These are phyloP conservation scores for Apodemia hepburni DNA, from an alignment of 2,888 invertebrate genomes.

Conservation along the genomic window DNA sequence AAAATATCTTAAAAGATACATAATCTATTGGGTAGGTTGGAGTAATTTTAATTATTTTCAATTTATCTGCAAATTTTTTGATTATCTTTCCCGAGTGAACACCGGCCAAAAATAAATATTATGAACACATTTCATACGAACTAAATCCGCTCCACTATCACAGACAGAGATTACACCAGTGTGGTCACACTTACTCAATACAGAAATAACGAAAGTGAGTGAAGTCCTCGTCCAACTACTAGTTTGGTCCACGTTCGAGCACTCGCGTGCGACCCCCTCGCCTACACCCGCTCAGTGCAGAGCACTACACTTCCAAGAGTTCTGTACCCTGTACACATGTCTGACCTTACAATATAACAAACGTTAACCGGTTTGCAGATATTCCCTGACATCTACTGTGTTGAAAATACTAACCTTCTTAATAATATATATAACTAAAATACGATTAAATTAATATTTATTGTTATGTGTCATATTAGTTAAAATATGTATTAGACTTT, in stretches of 20 bases:
- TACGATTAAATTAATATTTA: too few relatives aligned
- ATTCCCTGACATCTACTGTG: neutral
- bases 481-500: too few relatives aligned
- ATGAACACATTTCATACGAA: neutral
- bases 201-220: conserved; percentile 5
- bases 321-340: conserved; percentile 1
- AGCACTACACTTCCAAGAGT: neutral
- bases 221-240: conserved; percentile 7
- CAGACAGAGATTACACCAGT: neutral
- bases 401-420: neutral
- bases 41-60: too few relatives aligned
- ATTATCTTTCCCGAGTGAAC: neutral
- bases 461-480: too few relatives aligned
- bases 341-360: neutral
- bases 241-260: neutral
- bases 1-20: too few relatives aligned
- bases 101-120: too few relatives aligned
- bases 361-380: neutral
- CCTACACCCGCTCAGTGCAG: too few relatives aligned
- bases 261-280: too few relatives aligned
- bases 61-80: neutral
- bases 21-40: too few relatives aligned
- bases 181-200: neutral
- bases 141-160: neutral
- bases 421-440: neutral